phyloP scores from a whole-genome alignment of 1,140 invertebrate species.

The Polypedilum vanderplanki region DNA sequence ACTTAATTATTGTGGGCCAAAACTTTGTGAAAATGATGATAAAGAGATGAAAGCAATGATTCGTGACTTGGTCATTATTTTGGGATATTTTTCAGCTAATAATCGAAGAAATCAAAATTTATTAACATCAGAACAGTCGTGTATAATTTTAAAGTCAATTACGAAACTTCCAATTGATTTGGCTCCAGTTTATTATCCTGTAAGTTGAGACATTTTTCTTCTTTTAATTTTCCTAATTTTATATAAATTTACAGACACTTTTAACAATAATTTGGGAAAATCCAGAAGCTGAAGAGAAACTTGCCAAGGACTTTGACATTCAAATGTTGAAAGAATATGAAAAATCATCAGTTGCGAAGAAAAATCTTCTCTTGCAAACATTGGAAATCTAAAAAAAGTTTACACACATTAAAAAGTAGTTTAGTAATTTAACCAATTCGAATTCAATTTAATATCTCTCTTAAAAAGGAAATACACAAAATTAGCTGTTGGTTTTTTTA shows the following conservation, averaged over 20 bases:
- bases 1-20: constrained; percentile 68
- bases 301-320: constrained; percentile 40
- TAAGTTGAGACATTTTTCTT: no score
- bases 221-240: no score
- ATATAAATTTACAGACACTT: constrained; percentile 50
- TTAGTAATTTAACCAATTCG: no score
- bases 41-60: constrained; percentile 47
- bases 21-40: constrained; percentile 42
- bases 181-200: constrained; percentile 71
- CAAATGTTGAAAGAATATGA: constrained; percentile 57
- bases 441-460: no score
- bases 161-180: constrained; percentile 45
- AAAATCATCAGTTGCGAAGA: constrained; percentile 53
- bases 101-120: constrained; percentile 47
- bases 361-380: constrained; percentile 51
- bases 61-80: constrained; percentile 48
- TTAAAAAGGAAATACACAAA: no score
- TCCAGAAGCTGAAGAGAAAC: constrained; percentile 37
- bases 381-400: constrained; percentile 36
- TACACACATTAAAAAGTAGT: no score
- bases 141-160: constrained; percentile 40
- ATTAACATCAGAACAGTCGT: constrained; percentile 39
- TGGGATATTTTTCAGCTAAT: constrained; percentile 49
- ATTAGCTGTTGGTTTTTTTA: no score
- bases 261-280: constrained; percentile 50